Evolutionary conservation across 2,888 invertebrate genomes (phyloP).

Genomic region (Iphiclides podalirius): DNA sequence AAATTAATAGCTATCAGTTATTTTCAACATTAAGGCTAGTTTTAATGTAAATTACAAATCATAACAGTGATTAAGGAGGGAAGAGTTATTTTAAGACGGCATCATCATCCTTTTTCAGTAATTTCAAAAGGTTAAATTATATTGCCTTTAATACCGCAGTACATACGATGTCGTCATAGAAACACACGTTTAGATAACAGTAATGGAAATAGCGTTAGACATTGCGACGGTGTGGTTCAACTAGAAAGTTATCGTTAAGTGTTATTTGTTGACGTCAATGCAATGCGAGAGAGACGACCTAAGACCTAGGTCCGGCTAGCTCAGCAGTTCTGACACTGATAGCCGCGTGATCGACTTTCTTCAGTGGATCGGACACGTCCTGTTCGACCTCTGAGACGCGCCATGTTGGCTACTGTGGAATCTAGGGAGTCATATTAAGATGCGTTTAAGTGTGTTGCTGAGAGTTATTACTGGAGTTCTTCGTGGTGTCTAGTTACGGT

Average conservation of each 20-base stretch:
- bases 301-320: conserved; percentile 40
- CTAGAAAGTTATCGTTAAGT: conserved; percentile 15
- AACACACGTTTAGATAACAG: background rate
- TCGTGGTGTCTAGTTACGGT: background rate
- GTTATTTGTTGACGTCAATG: conserved; percentile 52
- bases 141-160: no score
- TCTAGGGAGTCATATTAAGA: conserved; percentile 3
- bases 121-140: no score
- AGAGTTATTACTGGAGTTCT: background rate
- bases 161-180: background rate
- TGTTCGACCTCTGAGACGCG: conserved; percentile 21
- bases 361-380: conserved; percentile 15
- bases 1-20: background rate
- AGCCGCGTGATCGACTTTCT: conserved; percentile 13
- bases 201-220: background rate
- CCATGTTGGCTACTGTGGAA: background rate
- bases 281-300: conserved; percentile 55
- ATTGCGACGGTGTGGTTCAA: background rate
- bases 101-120: no score
- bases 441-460: background rate
- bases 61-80: no score
- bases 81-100: no score
- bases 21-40: background rate
- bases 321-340: conserved; percentile 10
- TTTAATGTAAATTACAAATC: background rate